Evolutionary conservation across 2,888 invertebrate species (phyloP), one percentile per base, ranked within the genome.

Genomic region (Drosophila nigricruria): DNA sequence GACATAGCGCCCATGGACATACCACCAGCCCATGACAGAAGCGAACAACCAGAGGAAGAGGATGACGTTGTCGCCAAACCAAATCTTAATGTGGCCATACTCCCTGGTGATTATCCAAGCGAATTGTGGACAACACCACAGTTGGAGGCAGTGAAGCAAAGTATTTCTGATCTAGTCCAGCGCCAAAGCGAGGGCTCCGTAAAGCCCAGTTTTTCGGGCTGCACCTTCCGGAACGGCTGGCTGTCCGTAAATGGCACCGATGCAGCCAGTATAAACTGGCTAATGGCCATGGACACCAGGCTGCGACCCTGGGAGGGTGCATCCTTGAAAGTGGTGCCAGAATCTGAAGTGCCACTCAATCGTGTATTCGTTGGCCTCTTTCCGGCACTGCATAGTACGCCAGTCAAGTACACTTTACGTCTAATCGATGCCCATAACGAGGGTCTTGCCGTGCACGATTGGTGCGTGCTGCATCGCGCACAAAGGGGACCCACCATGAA

Each of bases 301-400:
- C 45, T 76, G 25, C 53, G 65, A 0, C 65, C 71, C 40, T 70
- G 77, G 77, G 71, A 58, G 34, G 64, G 65, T 16, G 70, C 65
- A 1, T 69, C 71, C 5, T 42, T 76, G 1, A 61, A 56, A 18
- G 70, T 70, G 10, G 20, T 65, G 10, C 54, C 65, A 12, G 66
- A 76, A 23, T 40, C 56, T 6, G 52, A 73, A 4, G 74, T 61
- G 36, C 68, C 56, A 14, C 10, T 27, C n/a, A 67, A 57, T 18
- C 34, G 57, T 0, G 27, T 58, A 53, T 73, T 74, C 43, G 52
- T 49, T 5, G 73, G 75, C 43, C 40, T 53, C 18, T 68, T 68
- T 54, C 75, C 73, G 5, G 52, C 57, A 1, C 12, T 73, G 34
- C 8, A 53, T 6, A 43, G n/a, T 38, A 58, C 42, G 5, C 40